Conservation (phyloP, 2,888 invertebrate species). For the Eristalis pertinax region DNA sequence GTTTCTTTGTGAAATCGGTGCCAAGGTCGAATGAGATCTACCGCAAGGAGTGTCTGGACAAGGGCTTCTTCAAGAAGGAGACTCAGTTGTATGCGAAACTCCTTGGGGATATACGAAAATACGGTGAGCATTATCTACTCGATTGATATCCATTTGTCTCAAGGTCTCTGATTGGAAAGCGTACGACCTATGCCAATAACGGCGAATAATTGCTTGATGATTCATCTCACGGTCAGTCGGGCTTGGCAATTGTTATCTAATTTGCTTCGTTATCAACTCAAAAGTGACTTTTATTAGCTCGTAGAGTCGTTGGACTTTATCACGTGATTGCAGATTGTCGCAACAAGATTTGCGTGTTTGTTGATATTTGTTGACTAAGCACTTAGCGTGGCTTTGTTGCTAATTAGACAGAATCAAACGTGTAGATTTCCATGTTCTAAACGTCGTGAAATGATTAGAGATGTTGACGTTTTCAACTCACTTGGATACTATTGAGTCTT, state of each 20-base stretch:
- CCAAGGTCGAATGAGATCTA: constrained; percentile 76
- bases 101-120: constrained; percentile 76
- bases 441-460: no score
- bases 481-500: background rate
- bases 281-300: background rate
- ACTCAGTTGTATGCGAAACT: constrained; percentile 75
- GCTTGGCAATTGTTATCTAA: background rate
- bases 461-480: background rate
- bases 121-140: constrained; percentile 72
- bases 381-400: background rate
- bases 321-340: background rate
- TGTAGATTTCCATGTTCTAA: no score
- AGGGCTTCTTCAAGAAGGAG: constrained; percentile 77
- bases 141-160: no score
- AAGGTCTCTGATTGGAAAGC: background rate
- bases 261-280: background rate
- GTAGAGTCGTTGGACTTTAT: background rate
- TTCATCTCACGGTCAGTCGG: background rate
- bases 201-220: background rate
- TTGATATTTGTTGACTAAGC: background rate
- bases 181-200: background rate
- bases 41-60: constrained; percentile 76
- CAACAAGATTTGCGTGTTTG: background rate
- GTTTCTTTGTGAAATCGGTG: constrained; percentile 77
- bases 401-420: background rate